These are phyloP conservation scores for Whitmania pigra DNA, from an alignment of 1,140 invertebrate species.

Conservation along the genomic window DNA sequence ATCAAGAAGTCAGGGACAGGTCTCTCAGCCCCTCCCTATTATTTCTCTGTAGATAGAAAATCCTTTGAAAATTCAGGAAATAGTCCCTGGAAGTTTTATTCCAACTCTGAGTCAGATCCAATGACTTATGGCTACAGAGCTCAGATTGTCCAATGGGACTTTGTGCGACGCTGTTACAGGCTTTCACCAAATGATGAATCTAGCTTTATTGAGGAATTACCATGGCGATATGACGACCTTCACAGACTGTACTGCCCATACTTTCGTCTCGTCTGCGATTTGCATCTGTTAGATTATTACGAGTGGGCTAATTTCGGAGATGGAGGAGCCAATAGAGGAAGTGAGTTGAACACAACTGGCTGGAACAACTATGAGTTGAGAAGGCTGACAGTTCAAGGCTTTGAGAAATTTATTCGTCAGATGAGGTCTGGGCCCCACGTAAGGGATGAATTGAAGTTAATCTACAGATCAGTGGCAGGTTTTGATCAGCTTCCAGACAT, in stretches of 20 bases:
- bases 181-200: slow-evolving; percentile 18
- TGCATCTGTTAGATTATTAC: slow-evolving; percentile 14
- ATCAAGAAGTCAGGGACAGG: background rate
- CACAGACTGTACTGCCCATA: slow-evolving; percentile 22
- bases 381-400: background rate
- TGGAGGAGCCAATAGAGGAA: background rate
- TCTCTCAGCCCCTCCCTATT: background rate
- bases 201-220: slow-evolving; percentile 15
- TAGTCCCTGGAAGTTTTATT: slow-evolving; percentile 21
- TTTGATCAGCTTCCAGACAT: background rate
- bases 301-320: background rate
- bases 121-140: slow-evolving; percentile 23
- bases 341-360: background rate
- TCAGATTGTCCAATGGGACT: slow-evolving; percentile 23
- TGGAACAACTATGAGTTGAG: background rate
- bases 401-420: slow-evolving; percentile 5
- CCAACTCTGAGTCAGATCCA: slow-evolving; percentile 13
- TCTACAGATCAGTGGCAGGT: background rate
- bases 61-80: background rate
- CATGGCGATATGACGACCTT: slow-evolving; percentile 16
- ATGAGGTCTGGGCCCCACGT: background rate
- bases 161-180: slow-evolving; percentile 14
- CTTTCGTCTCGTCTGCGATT: slow-evolving; percentile 12
- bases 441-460: background rate
- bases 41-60: background rate